A percentile compares a stretch with the other conserved stretches of the same genome.
phyloP scores from a whole-genome alignment of 2,113 vertebrate genomes.

The Glaucomys volans region DNA sequence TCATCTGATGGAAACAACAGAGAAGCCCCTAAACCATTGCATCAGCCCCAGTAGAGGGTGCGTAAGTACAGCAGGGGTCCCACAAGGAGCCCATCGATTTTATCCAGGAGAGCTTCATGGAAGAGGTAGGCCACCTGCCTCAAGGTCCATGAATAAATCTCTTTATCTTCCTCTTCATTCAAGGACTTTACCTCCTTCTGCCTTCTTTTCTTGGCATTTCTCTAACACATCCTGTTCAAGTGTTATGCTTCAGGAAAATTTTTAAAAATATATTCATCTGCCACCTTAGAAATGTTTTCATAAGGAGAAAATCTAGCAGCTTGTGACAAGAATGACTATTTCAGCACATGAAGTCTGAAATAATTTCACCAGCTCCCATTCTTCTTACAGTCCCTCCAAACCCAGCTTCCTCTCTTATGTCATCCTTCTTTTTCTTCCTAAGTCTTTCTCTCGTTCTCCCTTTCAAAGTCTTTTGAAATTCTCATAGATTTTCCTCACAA shows the following conservation, averaged over 20 bases:
- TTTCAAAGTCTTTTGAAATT: constrained; percentile 50
- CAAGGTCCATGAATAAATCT: background rate
- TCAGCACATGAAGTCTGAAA: constrained; percentile 74
- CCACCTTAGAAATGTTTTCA: constrained; percentile 83
- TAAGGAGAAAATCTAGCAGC: constrained; percentile 80
- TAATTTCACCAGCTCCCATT: constrained; percentile 69
- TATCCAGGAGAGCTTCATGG: background rate
- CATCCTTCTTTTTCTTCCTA: constrained; percentile 28
- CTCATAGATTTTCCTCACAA: background rate
- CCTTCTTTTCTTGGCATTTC: constrained; percentile 81
- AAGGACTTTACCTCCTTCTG: constrained; percentile 79
- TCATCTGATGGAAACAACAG: background rate
- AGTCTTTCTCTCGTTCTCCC: background rate
- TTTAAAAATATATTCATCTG: constrained; percentile 83
- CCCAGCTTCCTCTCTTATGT: constrained; percentile 51
- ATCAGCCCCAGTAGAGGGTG: background rate
- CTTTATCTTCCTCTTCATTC: constrained; percentile 59
- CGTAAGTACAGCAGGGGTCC: background rate
- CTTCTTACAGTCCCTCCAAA: constrained; percentile 60
- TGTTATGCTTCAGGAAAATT: constrained; percentile 79
- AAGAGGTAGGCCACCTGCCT: background rate
- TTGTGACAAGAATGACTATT: constrained; percentile 80
- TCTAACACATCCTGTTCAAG: constrained; percentile 79
- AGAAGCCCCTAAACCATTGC: background rate
- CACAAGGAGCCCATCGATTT: background rate